Conservation (phyloP, 2,888 invertebrate species). For the Ichneumoninae sp. region DNA sequence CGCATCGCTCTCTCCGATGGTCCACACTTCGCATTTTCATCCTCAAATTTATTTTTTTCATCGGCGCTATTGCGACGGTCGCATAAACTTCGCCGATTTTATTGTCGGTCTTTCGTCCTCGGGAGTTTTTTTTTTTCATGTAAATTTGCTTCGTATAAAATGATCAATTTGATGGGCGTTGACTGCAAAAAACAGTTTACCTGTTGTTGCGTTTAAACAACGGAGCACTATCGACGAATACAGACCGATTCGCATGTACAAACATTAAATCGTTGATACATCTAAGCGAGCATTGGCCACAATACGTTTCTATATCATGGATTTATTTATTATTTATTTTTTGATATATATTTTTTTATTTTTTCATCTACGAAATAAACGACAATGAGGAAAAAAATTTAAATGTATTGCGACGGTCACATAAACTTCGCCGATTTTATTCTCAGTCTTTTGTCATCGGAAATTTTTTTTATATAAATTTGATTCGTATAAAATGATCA, state of each 20-base stretch:
- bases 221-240: too few species aligned
- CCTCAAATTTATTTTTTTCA: slow-evolving; percentile 49
- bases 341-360: not conserved
- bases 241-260: too few species aligned
- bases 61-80: not conserved
- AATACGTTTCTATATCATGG: not conserved
- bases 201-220: not conserved
- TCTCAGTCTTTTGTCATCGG: too few species aligned
- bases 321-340: slow-evolving; percentile 21
- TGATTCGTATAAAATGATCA: too few species aligned
- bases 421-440: too few species aligned
- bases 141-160: too few species aligned
- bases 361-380: slow-evolving; percentile 1
- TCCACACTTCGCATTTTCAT: slow-evolving; percentile 41
- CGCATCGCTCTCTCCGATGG: slow-evolving; percentile 52
- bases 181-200: too few species aligned
- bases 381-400: not conserved
- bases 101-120: not conserved
- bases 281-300: too few species aligned
- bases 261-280: not conserved
- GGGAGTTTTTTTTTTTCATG: not conserved
- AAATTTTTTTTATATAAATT: not conserved
- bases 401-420: not conserved
- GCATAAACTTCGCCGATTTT: not conserved
- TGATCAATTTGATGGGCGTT: too few species aligned